Evolutionary conservation across 2,888 invertebrate genomes (phyloP).

Genomic region (Isotomurus palustris): DNA sequence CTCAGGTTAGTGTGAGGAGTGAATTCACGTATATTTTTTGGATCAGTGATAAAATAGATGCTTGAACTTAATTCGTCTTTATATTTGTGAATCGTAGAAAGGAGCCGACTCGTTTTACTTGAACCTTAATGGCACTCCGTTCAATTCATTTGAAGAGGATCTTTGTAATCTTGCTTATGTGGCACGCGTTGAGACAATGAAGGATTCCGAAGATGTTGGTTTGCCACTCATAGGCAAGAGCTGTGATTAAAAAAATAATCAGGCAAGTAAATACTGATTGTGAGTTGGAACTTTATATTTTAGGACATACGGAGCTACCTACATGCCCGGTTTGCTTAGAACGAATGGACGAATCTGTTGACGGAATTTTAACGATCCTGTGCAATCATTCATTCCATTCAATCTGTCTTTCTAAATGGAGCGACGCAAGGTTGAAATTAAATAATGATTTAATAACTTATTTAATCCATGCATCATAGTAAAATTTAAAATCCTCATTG

Average conservation of each 20-base stretch:
- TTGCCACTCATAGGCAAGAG: slow-evolving; percentile 51
- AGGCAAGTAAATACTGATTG: not conserved
- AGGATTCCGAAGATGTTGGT: slow-evolving; percentile 62
- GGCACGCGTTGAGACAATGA: slow-evolving; percentile 78
- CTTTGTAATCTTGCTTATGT: slow-evolving; percentile 95
- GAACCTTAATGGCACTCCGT: slow-evolving; percentile 86
- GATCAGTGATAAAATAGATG: too few relatives aligned
- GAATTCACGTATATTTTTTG: too few relatives aligned
- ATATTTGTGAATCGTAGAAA: slow-evolving; percentile 53
- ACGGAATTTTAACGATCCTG: slow-evolving; percentile 92
- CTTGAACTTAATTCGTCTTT: too few relatives aligned
- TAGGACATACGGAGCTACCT: slow-evolving; percentile 88
- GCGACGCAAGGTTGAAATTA: slow-evolving; percentile 65
- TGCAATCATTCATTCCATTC: slow-evolving; percentile 99
- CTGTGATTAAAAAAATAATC: not conserved
- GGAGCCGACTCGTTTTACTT: slow-evolving; percentile 87
- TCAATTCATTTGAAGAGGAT: slow-evolving; percentile 87
- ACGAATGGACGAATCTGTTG: slow-evolving; percentile 97
- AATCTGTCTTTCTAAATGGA: slow-evolving; percentile 91
- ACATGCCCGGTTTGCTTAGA: slow-evolving; percentile 96
- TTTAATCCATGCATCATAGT: not conserved
- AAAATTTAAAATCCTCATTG: slow-evolving; percentile 14
- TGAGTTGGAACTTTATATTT: slow-evolving; percentile 26
- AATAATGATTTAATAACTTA: not conserved
- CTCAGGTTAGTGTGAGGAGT: slow-evolving; percentile 55